phyloP scores from a whole-genome alignment of 2,797 vertebrate species.

The Chloroceryle inda region DNA sequence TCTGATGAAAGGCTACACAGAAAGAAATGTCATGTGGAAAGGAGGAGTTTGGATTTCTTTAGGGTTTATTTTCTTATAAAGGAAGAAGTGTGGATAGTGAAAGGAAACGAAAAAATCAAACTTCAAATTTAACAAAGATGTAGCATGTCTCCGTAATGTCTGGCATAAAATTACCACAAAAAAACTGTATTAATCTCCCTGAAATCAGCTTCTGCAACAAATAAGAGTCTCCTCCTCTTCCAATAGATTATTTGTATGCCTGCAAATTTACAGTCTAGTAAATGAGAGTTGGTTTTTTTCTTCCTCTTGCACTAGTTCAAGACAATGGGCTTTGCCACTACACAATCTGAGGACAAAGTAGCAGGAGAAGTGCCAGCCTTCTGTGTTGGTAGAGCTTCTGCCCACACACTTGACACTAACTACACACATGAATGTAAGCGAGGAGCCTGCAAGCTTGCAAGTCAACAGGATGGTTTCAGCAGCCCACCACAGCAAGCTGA shows the following conservation, averaged over 20 bases:
- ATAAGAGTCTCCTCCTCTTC: not conserved
- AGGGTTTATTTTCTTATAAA: constrained; percentile 28
- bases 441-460: not conserved
- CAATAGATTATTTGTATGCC: not conserved
- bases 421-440: not conserved
- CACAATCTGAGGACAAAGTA: not conserved
- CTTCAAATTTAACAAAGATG: constrained; percentile 20
- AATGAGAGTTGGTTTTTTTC: not conserved
- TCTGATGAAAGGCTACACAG: constrained; percentile 57
- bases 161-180: constrained; percentile 17
- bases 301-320: not conserved
- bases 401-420: not conserved
- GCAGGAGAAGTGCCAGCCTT: not conserved
- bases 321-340: not conserved
- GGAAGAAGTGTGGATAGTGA: not conserved
- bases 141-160: not conserved
- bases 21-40: constrained; percentile 30
- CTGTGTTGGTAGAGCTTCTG: not conserved
- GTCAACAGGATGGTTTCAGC: accelerated
- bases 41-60: not conserved
- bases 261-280: not conserved
- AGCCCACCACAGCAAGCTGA: not conserved
- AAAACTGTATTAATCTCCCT: not conserved
- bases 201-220: constrained; percentile 11
- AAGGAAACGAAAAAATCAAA: not conserved